Evolutionary conservation across 2,113 vertebrate species (phyloP), one percentile per base, ranked within the genome.

Genomic region (Sander vitreus): DNA sequence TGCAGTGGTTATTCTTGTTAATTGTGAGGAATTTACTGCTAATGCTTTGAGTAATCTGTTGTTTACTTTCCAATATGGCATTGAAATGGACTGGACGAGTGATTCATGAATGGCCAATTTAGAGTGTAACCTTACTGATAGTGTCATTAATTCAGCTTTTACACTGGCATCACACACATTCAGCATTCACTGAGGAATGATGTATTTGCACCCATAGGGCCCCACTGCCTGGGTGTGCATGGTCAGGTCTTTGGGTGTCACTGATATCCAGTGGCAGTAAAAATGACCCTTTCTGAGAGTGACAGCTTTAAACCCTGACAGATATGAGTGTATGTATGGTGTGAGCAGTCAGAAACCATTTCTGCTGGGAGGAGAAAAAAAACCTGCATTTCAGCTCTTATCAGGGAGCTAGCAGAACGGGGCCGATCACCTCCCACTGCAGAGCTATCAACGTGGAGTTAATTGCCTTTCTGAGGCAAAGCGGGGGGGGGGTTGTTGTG

Each of bases 371-470:
- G 70, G 16, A 14, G 27, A 0, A 0, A 23, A 45, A 27, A 66
- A 85, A 73, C 16, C 23, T 0, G 51, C 81, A 77, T 86, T 88
- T 90, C 83, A 89, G 90, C 73, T 89, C 81, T 92, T 92, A 93
- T 94, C 93, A 76, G 84, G 60, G 48, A 76, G 81, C 79, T 10
- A 66, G 83, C 91, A 92, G 81, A 90, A 91, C 33, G n/a, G 83
- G 68, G 63, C 76, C 50, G n/a, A 88, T 89, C 89, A 86, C 87
- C 91, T 87, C 89, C 89, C 80, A 86, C 86, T 91, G 90, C 92
- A 88, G 92, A 90, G 88, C 86, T 92, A 86, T 92, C 90, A 89
- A 55, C 90, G 92, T 90, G 79, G 66, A 88, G 87, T 90, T 94
- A 92, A 93, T 92, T 94, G 91, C 90, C 85, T 89, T 92, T 88